Evolutionary conservation across 2,797 vertebrate species (phyloP).

Genomic region (Chaetophractus vellerosus): DNA sequence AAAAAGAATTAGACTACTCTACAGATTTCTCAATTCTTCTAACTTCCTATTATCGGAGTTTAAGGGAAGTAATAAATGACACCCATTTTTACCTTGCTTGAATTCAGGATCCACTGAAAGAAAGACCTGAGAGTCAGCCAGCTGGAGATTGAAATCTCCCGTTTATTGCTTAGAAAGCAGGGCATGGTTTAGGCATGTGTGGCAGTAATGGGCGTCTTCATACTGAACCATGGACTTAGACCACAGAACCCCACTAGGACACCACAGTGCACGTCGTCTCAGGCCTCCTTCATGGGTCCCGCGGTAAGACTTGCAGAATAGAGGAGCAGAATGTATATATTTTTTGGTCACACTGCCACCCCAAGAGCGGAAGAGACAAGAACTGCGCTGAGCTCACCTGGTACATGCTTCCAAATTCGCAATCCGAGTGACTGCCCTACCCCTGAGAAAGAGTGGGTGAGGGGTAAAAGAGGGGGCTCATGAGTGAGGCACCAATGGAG

Average conservation of each 20-base stretch:
- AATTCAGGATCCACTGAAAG: neutral
- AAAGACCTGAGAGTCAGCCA: neutral
- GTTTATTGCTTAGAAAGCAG: neutral
- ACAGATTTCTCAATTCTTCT: neutral
- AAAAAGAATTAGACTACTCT: neutral
- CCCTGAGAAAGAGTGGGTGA: neutral
- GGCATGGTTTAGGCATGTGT: neutral
- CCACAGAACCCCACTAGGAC: neutral
- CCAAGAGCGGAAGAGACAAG: neutral
- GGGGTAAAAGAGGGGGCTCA: neutral
- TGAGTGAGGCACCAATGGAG: rapidly evolving
- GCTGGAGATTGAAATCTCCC: neutral
- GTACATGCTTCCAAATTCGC: neutral
- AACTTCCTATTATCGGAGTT: neutral
- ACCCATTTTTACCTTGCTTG: neutral
- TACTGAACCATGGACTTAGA: neutral
- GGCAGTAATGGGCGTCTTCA: neutral
- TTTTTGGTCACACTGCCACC: rapidly evolving
- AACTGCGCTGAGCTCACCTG: neutral
- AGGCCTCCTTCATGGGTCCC: neutral
- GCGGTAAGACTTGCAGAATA: neutral
- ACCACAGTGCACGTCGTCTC: neutral
- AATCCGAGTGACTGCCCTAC: neutral
- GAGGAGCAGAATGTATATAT: neutral
- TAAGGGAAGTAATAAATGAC: neutral